Evolutionary conservation across 1,140 invertebrate genomes (phyloP), one percentile per base, ranked within the genome.

Genomic region (Rhopalosiphum padi): DNA sequence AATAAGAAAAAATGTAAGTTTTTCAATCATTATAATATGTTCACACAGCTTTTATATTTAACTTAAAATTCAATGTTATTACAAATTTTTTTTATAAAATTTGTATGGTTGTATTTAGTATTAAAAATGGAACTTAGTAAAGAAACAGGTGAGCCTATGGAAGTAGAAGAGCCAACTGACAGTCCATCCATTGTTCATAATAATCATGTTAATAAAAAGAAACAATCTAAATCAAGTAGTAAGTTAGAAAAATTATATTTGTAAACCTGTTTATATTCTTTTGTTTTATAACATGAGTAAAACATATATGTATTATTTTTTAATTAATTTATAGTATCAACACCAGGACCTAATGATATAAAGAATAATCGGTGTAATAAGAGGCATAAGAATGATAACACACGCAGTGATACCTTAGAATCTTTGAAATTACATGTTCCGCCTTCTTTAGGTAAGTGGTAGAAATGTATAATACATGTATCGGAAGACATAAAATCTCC

Each of bases 1-100:
- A 91, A 83, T 35, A 91, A 83, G 37, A 91, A 91, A 37, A 30
- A 51, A n/a, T 48, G 90, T 91, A 51, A 91, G 90, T 23, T 55
- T 35, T 37, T 89, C 8, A n/a, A 1, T 15, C 5, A n/a, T 37
- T 2, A 89, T 46, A 51, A 89, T 46, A 51, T 37, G n/a, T 88
- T 51, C 35, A 5, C 5, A 68, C 4, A 68, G 18, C 30, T 68
- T 68, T n/a, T 68, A 11, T 60, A 60, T 60, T 60, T n/a, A 68
- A n/a, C 30, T 68, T 68, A 15, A 68, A 68, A n/a, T 68, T n/a
- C 4, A n/a, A n/a, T 68, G 15, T 68, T 48, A 18, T 48, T 18
- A 48, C 15, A 48, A 48, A 48, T 48, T 48, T 48, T 48, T 18
- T 48, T 0, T 18, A 46, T 2, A 46, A 46, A 46, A 7, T 7